Evolutionary conservation across 92 coral and sea anemone genomes (phyloP), one percentile per base, ranked within the genome.

Genomic region (Plumapathes pennacea): DNA sequence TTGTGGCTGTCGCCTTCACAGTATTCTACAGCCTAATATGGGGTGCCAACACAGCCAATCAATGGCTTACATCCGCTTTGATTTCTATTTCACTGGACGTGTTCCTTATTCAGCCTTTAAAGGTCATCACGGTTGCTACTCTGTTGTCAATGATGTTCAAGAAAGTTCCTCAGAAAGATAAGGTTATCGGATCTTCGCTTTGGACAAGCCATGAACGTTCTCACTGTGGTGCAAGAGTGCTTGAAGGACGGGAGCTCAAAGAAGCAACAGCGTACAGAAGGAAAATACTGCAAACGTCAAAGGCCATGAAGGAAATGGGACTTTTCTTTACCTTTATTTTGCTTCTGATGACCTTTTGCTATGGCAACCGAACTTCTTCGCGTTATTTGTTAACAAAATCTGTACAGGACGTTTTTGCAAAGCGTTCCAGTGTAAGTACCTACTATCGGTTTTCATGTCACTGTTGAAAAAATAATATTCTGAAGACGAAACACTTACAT

Each of bases 21-120:
- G 91, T 85, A 46, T 85, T 89, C 59, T 89, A 87, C 57, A 87
- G 95, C 33, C 32, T 87, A 34, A 67, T 73, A 62, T 87, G 95
- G 95, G 95, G 95, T 0, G 57, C 55, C 19, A 71, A 70, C 8
- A 83, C 80, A 4, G 67, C 86, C 4, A 87, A 78, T 31, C 90
- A 84, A 31, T 87, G 95, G 95, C 86, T 87, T 24, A 74, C 83
- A 3, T 87, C 95, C 5, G 57, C 78, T 23, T 66, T 69, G 74
- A 65, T 87, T 23, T 87, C 95, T 7, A 66, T 87, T 14, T 36
- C 84, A 10, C 91, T 83, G 62, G 95, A 87, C 40, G 77, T 85
- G 20, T 61, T 78, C 23, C 62, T 87, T 7, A 64, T 77, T 12
- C 95, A 87, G 33, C 95, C 95, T 6, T 48, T 83, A 13, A 87